Evolutionary conservation across 2,888 invertebrate genomes (phyloP).

Genomic region (Drosophila cognata): DNA sequence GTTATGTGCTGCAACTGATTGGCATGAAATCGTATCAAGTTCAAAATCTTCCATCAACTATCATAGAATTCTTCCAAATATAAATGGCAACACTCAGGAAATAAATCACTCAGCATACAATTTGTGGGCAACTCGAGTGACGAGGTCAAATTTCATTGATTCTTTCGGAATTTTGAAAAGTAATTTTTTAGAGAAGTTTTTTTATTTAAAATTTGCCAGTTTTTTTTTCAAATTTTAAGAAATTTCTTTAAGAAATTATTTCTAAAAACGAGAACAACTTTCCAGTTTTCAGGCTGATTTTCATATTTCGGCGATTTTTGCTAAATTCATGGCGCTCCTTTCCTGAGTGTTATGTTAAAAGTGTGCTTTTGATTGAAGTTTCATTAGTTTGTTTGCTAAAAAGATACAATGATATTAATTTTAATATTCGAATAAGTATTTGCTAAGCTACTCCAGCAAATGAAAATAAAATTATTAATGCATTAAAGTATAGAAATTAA

Average conservation of each 20-base stretch:
- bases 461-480: constrained; percentile 76
- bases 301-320: background rate
- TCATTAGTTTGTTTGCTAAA: background rate
- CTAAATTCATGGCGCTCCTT: background rate
- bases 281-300: background rate
- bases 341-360: background rate
- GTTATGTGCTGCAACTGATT: constrained; percentile 27
- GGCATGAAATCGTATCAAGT: constrained; percentile 26
- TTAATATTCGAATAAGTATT: background rate
- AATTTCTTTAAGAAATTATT: background rate
- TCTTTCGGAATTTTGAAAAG: background rate
- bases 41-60: background rate
- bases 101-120: background rate
- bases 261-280: background rate
- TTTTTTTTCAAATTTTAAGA: background rate
- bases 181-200: background rate
- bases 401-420: background rate
- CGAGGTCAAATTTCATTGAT: background rate
- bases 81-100: background rate
- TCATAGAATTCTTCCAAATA: background rate
- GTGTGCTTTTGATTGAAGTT: background rate
- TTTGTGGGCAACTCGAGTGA: background rate
- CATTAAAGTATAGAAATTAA: constrained; percentile 82
- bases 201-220: background rate
- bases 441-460: background rate